phyloP scores from a whole-genome alignment of 2,113 vertebrate genomes.

The Passer domesticus region DNA sequence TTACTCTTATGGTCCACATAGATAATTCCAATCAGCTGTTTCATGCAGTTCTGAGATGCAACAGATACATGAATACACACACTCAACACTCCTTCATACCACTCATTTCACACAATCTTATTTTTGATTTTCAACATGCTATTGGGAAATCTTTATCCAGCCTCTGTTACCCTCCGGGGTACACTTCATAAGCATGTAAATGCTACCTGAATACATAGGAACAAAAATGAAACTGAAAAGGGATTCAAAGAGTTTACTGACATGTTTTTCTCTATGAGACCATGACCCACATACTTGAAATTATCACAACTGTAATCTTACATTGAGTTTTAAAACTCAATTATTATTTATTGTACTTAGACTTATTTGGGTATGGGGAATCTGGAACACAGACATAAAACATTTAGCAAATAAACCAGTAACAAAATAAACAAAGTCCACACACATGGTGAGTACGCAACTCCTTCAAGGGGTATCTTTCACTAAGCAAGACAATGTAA shows the following conservation, averaged over 20 bases:
- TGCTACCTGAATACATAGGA: background rate
- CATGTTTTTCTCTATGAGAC: background rate
- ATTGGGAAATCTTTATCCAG: background rate
- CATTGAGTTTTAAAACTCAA: background rate
- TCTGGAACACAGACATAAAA: background rate
- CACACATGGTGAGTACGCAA: background rate
- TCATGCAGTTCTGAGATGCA: background rate
- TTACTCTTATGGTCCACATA: background rate
- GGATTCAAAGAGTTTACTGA: background rate
- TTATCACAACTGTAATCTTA: background rate
- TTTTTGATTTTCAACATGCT: background rate
- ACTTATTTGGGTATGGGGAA: background rate
- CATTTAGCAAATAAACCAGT: background rate
- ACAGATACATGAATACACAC: background rate
- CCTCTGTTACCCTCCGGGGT: background rate
- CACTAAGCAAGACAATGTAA: background rate
- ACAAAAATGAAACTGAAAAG: background rate
- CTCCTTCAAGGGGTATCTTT: background rate
- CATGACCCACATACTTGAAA: background rate
- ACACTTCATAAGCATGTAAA: background rate
- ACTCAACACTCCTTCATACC: background rate
- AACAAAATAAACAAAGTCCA: background rate
- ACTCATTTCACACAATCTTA: background rate
- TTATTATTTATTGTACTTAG: background rate
- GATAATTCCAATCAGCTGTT: background rate